Conservation (phyloP, 2,888 invertebrate genomes). For the Argyresthia goedartella region DNA sequence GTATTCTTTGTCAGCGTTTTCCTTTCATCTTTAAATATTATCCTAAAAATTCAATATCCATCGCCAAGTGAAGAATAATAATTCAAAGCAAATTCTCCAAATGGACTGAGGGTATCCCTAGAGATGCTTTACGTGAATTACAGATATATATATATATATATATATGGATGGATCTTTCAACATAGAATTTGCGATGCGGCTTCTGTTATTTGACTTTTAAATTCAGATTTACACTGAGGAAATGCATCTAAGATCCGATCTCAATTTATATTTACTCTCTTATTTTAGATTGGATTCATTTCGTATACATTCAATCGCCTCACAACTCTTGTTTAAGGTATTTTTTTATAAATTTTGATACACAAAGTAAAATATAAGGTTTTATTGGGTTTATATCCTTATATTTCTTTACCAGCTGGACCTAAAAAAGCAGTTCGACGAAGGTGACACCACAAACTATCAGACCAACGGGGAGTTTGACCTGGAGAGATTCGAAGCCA, state of each 20-base stretch:
- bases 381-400: too few species aligned
- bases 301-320: too few species aligned
- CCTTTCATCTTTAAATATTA: too few species aligned
- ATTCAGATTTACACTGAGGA: conserved; percentile 21
- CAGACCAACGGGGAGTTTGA: conserved; percentile 94
- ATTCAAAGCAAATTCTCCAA: background rate
- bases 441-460: conserved; percentile 89
- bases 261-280: background rate
- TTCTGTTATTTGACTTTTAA: conserved; percentile 29
- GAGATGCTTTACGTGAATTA: conserved; percentile 6
- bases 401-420: conserved; percentile 70
- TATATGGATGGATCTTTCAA: conserved; percentile 9
- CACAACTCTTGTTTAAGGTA: too few species aligned
- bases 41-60: too few species aligned
- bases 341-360: too few species aligned
- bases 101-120: background rate
- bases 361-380: too few species aligned
- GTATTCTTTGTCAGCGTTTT: too few species aligned
- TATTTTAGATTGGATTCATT: too few species aligned
- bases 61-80: background rate
- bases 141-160: conserved; percentile 6
- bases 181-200: conserved; percentile 4
- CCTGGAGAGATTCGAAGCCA: conserved; percentile 81
- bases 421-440: conserved; percentile 80
- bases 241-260: background rate